A percentile compares a stretch with the other conserved stretches of the same genome.
Evolutionary conservation across 2,113 vertebrate genomes (phyloP).

Genomic region (Tiliqua scincoides): DNA sequence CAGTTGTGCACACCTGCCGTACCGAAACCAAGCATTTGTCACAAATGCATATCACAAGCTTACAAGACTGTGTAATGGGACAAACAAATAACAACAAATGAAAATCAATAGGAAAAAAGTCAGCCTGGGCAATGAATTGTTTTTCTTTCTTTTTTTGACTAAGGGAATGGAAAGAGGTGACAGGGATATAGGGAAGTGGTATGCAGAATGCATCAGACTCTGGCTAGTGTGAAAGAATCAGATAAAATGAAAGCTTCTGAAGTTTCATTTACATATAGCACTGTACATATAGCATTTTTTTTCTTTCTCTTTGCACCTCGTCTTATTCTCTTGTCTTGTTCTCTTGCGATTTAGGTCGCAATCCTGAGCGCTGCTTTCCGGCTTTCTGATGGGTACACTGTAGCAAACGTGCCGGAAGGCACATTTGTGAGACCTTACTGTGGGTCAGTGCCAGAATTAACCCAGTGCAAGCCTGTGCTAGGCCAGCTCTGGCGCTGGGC

Average conservation of each 20-base stretch:
- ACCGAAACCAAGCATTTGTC: neutral
- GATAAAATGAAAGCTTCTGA: neutral
- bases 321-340: no score
- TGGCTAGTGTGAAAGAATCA: neutral
- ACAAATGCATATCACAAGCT: neutral
- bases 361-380: no score
- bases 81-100: neutral
- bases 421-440: no score
- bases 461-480: no score
- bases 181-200: neutral
- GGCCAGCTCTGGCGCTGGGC: no score
- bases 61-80: neutral
- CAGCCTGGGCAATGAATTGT: neutral
- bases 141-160: neutral
- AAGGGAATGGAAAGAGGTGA: neutral
- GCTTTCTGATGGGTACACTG: no score
- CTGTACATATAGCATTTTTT: no score
- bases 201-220: neutral
- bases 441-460: no score
- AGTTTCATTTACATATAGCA: neutral
- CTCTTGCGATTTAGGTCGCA: no score
- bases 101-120: neutral
- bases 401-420: no score
- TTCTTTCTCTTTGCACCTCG: neutral
- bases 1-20: neutral